phyloP scores from a whole-genome alignment of 2,113 vertebrate species.

The Thymallus thymallus region DNA sequence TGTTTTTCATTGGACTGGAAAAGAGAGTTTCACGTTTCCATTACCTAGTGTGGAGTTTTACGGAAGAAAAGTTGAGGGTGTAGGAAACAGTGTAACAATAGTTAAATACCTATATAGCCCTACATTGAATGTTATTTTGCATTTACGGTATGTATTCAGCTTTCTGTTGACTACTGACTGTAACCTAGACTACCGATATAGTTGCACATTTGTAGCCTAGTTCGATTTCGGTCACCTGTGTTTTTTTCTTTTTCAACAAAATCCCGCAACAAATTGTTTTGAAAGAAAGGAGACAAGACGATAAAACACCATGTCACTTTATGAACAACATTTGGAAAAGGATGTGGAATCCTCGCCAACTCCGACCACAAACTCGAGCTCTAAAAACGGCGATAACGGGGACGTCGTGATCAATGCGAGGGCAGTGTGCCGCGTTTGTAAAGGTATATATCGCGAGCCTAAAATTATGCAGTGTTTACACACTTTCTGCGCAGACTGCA shows the following conservation, averaged over 20 bases:
- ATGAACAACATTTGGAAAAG: not conserved
- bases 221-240: not conserved
- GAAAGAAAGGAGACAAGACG: not conserved
- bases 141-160: too few species aligned
- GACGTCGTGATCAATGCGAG: conserved; percentile 34
- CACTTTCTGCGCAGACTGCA: conserved; percentile 83
- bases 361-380: not conserved
- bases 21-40: too few species aligned
- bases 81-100: too few species aligned
- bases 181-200: too few species aligned
- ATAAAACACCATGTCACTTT: conserved; percentile 44
- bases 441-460: conserved; percentile 74
- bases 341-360: not conserved
- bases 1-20: too few species aligned
- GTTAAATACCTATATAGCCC: too few species aligned
- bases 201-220: too few species aligned
- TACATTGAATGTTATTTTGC: too few species aligned
- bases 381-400: not conserved
- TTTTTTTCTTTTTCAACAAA: not conserved
- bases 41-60: too few species aligned
- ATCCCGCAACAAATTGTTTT: not conserved
- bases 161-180: too few species aligned
- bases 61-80: too few species aligned
- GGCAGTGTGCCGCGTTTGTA: conserved; percentile 76
- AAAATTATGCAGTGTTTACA: conserved; percentile 87